These are phyloP conservation scores for Emydocephalus ijimae DNA, from an alignment of 2,113 vertebrate species.

Conservation along the genomic window DNA sequence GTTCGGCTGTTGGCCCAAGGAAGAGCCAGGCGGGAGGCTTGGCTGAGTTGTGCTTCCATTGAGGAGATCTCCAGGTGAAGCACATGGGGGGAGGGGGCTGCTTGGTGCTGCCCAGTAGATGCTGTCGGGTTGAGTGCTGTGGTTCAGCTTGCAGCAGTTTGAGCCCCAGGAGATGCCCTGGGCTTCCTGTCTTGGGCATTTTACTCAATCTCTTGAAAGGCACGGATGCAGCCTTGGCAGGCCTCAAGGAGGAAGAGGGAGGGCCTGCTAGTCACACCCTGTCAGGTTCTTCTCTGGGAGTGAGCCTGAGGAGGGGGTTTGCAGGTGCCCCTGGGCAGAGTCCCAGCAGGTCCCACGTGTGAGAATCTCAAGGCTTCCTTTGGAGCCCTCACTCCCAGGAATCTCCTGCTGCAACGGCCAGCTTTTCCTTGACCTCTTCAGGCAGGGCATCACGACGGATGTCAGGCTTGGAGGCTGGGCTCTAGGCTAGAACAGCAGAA, in stretches of 20 bases:
- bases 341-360: neutral
- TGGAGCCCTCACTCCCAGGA: neutral
- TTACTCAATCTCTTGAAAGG: neutral
- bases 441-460: neutral
- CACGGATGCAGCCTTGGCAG: neutral
- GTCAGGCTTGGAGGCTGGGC: neutral
- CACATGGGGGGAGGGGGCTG: fast-evolving
- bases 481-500: neutral
- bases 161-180: neutral
- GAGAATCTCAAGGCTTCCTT: neutral
- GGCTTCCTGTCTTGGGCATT: neutral
- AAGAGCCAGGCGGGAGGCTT: neutral
- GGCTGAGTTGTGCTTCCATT: neutral
- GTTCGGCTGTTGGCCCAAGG: neutral
- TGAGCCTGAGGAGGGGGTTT: neutral
- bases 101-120: neutral
- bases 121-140: neutral
- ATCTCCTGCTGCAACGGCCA: neutral
- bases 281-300: neutral
- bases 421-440: neutral
- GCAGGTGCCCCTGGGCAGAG: neutral
- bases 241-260: neutral
- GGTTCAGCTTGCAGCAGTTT: neutral
- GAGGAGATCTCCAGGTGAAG: neutral
- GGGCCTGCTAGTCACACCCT: neutral